Evolutionary conservation across 2,113 vertebrate species (phyloP).

Genomic region (Aphyosemion australe): DNA sequence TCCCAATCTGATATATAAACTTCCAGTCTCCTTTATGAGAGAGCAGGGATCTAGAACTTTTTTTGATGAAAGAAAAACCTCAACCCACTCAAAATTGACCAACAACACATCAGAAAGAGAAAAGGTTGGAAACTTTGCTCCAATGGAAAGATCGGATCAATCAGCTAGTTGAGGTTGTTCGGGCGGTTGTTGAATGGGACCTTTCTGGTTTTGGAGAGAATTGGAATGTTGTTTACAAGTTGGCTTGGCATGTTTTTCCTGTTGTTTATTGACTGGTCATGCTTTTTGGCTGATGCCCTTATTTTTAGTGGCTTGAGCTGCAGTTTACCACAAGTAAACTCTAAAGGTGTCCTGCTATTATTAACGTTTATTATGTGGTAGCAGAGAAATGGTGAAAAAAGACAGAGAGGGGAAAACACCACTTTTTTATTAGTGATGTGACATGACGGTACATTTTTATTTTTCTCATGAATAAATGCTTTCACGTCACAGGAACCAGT

Average conservation of each 20-base stretch:
- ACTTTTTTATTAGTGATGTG: not conserved
- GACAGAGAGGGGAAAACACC: not conserved
- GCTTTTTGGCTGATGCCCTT: constrained; percentile 44
- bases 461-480: constrained; percentile 1
- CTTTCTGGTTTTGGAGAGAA: constrained; percentile 19
- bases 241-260: constrained; percentile 30
- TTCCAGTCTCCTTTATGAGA: not conserved
- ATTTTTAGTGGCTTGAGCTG: constrained; percentile 33
- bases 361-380: no score
- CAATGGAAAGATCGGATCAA: no score
- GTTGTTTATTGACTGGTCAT: constrained; percentile 31
- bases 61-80: no score
- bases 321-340: constrained; percentile 16
- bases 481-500: constrained; percentile 89
- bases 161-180: not conserved
- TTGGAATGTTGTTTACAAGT: constrained; percentile 8
- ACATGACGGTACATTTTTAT: not conserved
- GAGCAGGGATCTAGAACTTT: no score
- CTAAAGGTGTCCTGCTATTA: no score
- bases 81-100: no score
- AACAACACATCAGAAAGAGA: no score
- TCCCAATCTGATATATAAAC: not conserved
- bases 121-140: not conserved
- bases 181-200: not conserved
- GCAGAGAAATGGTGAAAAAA: no score